Evolutionary conservation across 2,797 vertebrate genomes (phyloP).

Genomic region (Chelon labrosus): DNA sequence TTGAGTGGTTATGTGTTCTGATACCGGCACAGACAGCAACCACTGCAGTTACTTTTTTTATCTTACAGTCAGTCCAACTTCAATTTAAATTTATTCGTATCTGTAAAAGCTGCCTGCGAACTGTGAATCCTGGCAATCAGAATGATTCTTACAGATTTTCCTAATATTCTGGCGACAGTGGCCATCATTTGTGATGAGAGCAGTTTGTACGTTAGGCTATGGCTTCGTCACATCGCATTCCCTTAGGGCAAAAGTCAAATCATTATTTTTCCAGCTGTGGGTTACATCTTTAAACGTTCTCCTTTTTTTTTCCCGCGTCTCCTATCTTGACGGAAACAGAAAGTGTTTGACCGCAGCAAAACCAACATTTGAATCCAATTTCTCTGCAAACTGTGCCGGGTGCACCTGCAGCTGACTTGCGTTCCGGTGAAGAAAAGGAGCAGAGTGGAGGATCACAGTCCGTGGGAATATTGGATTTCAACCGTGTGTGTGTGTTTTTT

Average conservation of each 20-base stretch:
- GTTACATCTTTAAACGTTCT: conserved; percentile 37
- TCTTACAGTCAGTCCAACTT: too few species aligned
- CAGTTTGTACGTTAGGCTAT: too few species aligned
- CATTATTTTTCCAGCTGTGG: conserved; percentile 11
- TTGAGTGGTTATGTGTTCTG: neutral
- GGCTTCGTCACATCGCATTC: conserved; percentile 8
- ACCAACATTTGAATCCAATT: conserved; percentile 20
- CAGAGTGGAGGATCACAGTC: conserved; percentile 4
- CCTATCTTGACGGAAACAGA: conserved; percentile 16
- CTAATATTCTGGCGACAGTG: neutral
- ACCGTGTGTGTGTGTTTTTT: neutral
- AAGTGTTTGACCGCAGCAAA: conserved; percentile 30
- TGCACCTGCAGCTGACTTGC: conserved; percentile 23
- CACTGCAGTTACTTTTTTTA: neutral
- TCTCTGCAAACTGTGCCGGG: conserved; percentile 13
- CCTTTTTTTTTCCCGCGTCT: neutral
- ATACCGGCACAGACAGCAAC: neutral
- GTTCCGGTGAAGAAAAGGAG: conserved; percentile 23
- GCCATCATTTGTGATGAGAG: neutral
- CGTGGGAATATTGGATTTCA: conserved; percentile 45
- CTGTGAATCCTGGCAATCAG: too few species aligned
- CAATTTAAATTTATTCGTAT: neutral
- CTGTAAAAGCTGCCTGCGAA: too few species aligned
- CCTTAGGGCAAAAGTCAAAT: conserved; percentile 3
- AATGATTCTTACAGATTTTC: too few species aligned